phyloP scores from a whole-genome alignment of 2,113 vertebrate species.

The Corydoras maculifer region DNA sequence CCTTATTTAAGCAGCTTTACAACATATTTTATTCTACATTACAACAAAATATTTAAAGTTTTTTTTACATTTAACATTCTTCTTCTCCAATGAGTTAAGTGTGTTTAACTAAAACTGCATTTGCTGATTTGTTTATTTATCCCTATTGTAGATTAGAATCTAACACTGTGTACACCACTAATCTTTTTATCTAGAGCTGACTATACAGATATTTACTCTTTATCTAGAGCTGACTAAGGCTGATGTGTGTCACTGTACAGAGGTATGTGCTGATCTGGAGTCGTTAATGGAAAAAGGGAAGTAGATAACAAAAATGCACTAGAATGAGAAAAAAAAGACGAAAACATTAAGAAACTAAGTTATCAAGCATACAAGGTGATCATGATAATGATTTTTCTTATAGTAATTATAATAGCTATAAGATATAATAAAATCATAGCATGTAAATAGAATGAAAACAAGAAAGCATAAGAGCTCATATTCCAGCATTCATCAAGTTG shows the following conservation, averaged over 20 bases:
- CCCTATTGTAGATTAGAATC: slow-evolving; percentile 25
- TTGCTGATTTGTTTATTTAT: slow-evolving; percentile 17
- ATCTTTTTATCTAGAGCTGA: slow-evolving; percentile 35
- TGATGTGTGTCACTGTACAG: slow-evolving; percentile 51
- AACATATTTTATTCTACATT: too few species aligned
- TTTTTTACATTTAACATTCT: too few species aligned
- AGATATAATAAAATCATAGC: too few species aligned
- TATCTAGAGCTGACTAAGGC: slow-evolving; percentile 38
- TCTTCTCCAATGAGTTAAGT: background rate
- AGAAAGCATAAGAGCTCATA: too few species aligned
- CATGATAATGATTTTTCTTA: background rate
- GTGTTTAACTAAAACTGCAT: background rate
- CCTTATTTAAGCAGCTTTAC: too few species aligned
- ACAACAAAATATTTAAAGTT: background rate
- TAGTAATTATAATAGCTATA: too few species aligned
- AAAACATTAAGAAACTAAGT: background rate
- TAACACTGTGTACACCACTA: slow-evolving; percentile 39
- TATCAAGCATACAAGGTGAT: background rate
- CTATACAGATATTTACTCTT: background rate
- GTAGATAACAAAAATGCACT: background rate
- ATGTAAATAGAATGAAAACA: too few species aligned
- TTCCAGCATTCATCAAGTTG: too few species aligned
- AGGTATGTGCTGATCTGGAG: slow-evolving; percentile 56
- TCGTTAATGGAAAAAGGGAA: slow-evolving; percentile 38
- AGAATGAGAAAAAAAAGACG: background rate